Conservation (phyloP, 2,113 vertebrate species). For the Scolopax mira region DNA sequence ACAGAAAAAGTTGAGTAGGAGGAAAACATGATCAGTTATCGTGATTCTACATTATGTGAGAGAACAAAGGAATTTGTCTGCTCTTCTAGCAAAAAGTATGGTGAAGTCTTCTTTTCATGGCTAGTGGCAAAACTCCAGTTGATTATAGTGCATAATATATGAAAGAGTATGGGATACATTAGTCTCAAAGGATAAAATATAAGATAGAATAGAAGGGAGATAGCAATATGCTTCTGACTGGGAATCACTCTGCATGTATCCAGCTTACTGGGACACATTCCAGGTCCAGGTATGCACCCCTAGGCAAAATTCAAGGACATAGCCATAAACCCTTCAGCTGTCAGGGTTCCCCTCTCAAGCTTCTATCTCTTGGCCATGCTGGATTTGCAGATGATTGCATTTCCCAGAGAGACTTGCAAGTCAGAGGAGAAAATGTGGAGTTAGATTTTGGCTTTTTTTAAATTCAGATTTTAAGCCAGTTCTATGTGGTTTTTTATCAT, state of each 20-base stretch:
- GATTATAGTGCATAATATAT: background rate
- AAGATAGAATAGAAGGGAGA: background rate
- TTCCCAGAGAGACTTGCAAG: background rate
- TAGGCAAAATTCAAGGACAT: no score
- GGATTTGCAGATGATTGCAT: background rate
- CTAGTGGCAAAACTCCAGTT: background rate
- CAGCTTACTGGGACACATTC: background rate
- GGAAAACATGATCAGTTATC: background rate
- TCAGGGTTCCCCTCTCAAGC: background rate
- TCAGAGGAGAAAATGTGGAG: background rate
- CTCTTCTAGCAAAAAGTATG: background rate
- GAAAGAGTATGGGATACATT: background rate
- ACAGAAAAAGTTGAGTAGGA: background rate
- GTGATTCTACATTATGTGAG: background rate
- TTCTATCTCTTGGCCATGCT: background rate
- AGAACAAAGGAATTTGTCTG: background rate
- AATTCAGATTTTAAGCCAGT: background rate
- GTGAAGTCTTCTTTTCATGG: background rate
- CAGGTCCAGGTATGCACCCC: no score
- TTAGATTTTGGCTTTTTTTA: background rate
- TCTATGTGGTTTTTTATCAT: fast-evolving
- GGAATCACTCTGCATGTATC: background rate
- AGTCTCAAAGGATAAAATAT: background rate
- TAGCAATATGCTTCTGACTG: background rate
- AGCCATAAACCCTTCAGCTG: background rate